Evolutionary conservation across 2,113 vertebrate species (phyloP).

Genomic region (Forbesichthys agassizii): DNA sequence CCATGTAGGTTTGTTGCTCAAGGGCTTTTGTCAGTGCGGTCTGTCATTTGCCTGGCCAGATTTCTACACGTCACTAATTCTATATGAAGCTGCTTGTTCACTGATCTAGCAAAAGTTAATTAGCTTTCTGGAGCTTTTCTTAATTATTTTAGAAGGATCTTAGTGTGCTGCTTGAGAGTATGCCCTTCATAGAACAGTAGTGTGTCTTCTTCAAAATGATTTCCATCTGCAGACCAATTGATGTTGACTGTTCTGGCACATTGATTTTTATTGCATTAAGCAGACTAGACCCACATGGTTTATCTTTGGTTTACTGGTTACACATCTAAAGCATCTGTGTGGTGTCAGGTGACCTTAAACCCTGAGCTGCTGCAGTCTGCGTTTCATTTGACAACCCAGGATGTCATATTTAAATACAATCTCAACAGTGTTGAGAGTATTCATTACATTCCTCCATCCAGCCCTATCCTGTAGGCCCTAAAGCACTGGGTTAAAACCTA

Average conservation of each 20-base stretch:
- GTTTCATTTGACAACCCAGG: conserved; percentile 28
- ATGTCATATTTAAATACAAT: conserved; percentile 11
- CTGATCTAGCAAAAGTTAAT: too few relatives aligned
- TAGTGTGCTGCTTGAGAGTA: too few relatives aligned
- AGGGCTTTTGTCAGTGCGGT: neutral
- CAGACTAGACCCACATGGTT: too few relatives aligned
- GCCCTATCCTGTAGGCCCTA: conserved; percentile 41
- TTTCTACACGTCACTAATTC: too few relatives aligned
- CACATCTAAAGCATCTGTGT: conserved; percentile 23
- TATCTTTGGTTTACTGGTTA: too few relatives aligned
- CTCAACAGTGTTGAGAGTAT: conserved; percentile 18
- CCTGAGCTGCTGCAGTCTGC: neutral
- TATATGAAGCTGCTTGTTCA: too few relatives aligned
- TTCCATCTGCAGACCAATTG: neutral
- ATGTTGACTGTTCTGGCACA: neutral
- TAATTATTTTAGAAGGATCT: too few relatives aligned
- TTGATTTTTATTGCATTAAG: neutral
- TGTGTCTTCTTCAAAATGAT: neutral
- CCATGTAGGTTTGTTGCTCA: neutral
- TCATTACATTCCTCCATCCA: conserved; percentile 55
- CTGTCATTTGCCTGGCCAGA: neutral
- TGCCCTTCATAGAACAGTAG: neutral
- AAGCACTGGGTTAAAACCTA: neutral
- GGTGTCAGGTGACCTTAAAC: neutral
- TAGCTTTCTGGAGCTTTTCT: conserved; percentile 4